phyloP scores from a whole-genome alignment of 1,140 invertebrate species.

The Teleogryllus occipitalis region DNA sequence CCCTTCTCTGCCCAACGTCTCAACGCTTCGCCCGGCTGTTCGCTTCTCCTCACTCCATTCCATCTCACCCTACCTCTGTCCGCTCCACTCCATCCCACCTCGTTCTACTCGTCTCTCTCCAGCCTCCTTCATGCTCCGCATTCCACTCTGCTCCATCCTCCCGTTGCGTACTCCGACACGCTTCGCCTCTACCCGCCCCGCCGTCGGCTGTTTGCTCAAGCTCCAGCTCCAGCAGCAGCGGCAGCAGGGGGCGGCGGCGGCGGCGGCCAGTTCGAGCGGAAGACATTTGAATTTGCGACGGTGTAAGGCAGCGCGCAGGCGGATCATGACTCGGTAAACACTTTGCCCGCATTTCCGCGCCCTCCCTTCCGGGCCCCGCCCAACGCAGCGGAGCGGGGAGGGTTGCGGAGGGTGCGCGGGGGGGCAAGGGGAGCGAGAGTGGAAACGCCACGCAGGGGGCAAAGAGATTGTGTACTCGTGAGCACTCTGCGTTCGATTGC shows the following conservation, averaged over 20 bases:
- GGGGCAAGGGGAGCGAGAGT: too few species aligned
- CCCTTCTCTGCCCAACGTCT: not conserved
- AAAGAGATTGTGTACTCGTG: too few species aligned
- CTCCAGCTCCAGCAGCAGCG: too few species aligned
- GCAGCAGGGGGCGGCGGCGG: not conserved
- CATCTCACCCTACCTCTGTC: not conserved
- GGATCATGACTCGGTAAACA: slow-evolving; percentile 25
- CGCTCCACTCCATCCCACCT: not conserved
- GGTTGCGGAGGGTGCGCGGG: too few species aligned
- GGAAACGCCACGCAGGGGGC: too few species aligned
- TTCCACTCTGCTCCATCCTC: not conserved
- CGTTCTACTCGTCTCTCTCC: not conserved
- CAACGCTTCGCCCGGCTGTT: not conserved
- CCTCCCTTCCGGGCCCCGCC: too few species aligned
- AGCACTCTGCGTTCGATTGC: too few species aligned
- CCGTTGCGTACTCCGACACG: not conserved
- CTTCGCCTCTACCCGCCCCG: too few species aligned
- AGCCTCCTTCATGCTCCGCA: not conserved
- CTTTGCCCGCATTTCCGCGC: slow-evolving; percentile 15
- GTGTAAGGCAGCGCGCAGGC: slow-evolving; percentile 7
- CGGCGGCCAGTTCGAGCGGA: slow-evolving; percentile 16
- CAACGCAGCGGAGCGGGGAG: not conserved
- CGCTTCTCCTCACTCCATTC: not conserved
- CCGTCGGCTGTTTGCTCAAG: not conserved
- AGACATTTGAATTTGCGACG: slow-evolving; percentile 22